A percentile compares a stretch with the other conserved stretches of the same genome.
Evolutionary conservation across 1,140 invertebrate species (phyloP).

Genomic region (Mercenaria mercenaria): DNA sequence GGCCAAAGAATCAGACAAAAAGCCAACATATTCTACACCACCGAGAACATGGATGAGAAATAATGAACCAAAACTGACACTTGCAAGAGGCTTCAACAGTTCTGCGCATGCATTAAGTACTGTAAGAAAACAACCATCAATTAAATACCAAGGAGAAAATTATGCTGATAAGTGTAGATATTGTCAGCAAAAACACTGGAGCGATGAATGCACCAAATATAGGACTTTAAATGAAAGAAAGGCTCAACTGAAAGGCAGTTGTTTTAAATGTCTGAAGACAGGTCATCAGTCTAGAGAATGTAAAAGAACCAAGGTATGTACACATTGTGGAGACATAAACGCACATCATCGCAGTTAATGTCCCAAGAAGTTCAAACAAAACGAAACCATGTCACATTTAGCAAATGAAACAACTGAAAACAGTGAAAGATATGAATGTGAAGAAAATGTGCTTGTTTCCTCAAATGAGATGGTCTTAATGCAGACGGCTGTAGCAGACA

Average conservation of each 20-base stretch:
- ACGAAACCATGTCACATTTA: too few species aligned
- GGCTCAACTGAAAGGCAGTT: neutral
- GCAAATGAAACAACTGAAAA: too few species aligned
- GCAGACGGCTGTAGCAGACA: neutral
- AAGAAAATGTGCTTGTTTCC: neutral
- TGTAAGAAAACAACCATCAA: too few species aligned
- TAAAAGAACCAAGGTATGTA: neutral
- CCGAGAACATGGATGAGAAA: too few species aligned
- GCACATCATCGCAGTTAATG: neutral
- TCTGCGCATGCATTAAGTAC: neutral
- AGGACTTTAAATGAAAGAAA: neutral
- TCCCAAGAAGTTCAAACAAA: neutral
- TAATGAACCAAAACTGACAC: neutral
- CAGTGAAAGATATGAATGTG: neutral
- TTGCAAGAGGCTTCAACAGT: neutral
- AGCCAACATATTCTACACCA: too few species aligned
- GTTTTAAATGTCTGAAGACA: constrained; percentile 1
- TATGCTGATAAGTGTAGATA: neutral
- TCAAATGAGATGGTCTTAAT: neutral
- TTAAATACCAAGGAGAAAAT: neutral
- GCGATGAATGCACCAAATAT: constrained; percentile 10
- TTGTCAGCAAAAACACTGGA: neutral
- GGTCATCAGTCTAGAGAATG: neutral
- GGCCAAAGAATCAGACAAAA: too few species aligned
- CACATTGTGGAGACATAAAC: neutral